Conservation (phyloP, 2,888 invertebrate species). For the Xestia xanthographa region DNA sequence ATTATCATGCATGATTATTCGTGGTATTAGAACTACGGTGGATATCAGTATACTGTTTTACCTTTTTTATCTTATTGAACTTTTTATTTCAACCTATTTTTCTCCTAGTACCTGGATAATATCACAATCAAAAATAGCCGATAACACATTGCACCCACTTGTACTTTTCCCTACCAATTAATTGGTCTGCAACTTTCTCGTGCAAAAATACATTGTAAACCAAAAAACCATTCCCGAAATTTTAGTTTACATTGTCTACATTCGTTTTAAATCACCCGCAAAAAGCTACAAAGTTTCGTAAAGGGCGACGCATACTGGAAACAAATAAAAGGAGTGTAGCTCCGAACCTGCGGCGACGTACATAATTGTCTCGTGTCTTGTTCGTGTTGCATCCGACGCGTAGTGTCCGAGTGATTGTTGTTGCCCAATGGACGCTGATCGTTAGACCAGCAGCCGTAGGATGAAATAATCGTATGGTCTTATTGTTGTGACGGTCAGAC, state of each 20-base stretch:
- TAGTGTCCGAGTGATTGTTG: constrained; percentile 74
- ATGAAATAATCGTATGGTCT: constrained; percentile 35
- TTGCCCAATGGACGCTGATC: constrained; percentile 67
- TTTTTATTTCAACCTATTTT: no score
- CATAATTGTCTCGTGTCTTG: constrained; percentile 77
- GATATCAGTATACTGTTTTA: no score
- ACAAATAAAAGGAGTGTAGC: constrained; percentile 68
- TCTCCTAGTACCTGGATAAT: background rate
- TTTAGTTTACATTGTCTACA: constrained; percentile 69
- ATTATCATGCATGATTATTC: background rate
- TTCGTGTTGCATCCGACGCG: constrained; percentile 73
- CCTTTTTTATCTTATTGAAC: no score
- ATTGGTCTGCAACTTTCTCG: background rate
- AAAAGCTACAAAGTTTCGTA: constrained; percentile 71
- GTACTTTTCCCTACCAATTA: background rate
- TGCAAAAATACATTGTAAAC: constrained; percentile 9
- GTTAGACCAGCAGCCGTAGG: constrained; percentile 63
- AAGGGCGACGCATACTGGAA: constrained; percentile 60
- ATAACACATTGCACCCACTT: background rate
- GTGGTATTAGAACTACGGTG: background rate
- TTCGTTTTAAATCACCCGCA: constrained; percentile 69
- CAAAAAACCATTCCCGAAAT: constrained; percentile 56
- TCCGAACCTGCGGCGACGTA: constrained; percentile 70
- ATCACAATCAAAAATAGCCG: background rate
- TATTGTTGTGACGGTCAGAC: background rate